phyloP scores from a whole-genome alignment of 2,888 invertebrate species.

The Vesta saturnalis region DNA sequence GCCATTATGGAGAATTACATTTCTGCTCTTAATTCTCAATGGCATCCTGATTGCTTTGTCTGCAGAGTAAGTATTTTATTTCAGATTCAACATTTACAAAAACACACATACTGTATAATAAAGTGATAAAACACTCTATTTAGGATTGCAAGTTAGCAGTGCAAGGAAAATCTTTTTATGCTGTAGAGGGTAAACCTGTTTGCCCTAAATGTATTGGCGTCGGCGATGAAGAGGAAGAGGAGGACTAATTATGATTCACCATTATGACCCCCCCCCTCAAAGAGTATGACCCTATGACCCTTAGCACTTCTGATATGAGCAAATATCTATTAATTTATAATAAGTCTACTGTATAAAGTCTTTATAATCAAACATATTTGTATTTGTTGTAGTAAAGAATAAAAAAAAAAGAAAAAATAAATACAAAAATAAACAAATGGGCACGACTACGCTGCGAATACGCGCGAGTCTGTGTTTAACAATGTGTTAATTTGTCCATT shows the following conservation, averaged over 20 bases:
- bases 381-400: constrained; percentile 65
- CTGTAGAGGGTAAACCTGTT: constrained; percentile 96
- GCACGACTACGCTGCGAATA: constrained; percentile 28
- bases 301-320: constrained; percentile 15
- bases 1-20: constrained; percentile 99
- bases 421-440: constrained; percentile 52
- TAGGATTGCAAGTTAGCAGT: constrained; percentile 96
- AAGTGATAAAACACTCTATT: not conserved
- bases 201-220: constrained; percentile 94
- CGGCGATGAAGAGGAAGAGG: constrained; percentile 81
- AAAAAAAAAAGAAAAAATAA: constrained; percentile 59
- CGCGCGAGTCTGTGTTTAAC: constrained; percentile 16
- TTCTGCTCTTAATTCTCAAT: constrained; percentile 95
- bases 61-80: constrained; percentile 84
- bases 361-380: constrained; percentile 56
- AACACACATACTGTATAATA: not conserved
- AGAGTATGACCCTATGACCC: constrained; percentile 17
- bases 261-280: constrained; percentile 58
- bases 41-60: constrained; percentile 99
- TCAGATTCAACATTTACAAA: not conserved
- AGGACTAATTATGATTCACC: constrained; percentile 47
- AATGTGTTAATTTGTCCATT: not conserved
- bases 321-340: constrained; percentile 25
- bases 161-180: constrained; percentile 95
- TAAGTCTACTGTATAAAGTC: constrained; percentile 64